Conservation (phyloP, 2,113 vertebrate genomes). For the Oncorhynchus gorbuscha region DNA sequence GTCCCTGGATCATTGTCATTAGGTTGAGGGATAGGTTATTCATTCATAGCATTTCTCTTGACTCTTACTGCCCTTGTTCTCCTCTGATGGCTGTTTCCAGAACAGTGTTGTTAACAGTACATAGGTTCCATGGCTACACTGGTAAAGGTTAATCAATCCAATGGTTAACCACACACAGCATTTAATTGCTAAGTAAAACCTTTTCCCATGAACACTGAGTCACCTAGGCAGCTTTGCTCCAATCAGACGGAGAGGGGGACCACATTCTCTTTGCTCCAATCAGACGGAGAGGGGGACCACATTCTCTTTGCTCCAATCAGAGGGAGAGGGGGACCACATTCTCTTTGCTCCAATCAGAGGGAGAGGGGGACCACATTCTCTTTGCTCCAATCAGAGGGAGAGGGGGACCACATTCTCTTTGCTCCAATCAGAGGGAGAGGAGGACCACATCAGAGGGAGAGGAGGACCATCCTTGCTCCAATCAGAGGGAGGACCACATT, state of each 20-base stretch:
- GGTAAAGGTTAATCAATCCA: constrained; percentile 44
- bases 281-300: constrained; percentile 18
- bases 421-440: no score
- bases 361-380: no score
- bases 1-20: neutral
- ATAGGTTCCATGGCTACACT: constrained; percentile 71
- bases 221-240: constrained; percentile 25
- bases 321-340: no score
- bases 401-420: no score
- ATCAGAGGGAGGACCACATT: constrained; percentile 54
- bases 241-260: constrained; percentile 59
- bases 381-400: no score
- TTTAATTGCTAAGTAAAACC: constrained; percentile 62
- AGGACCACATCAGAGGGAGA: no score
- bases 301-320: constrained; percentile 62
- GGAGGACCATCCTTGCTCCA: neutral
- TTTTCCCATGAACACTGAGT: constrained; percentile 68
- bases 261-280: no score
- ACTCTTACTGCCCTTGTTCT: constrained; percentile 52
- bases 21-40: neutral
- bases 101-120: constrained; percentile 26
- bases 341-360: no score
- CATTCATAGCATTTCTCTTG: neutral
- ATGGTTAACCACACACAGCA: constrained; percentile 68
- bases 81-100: constrained; percentile 54